Base-by-base conservation (phyloP, 2,113 vertebrate species). In the Callipepla californica region DNA sequence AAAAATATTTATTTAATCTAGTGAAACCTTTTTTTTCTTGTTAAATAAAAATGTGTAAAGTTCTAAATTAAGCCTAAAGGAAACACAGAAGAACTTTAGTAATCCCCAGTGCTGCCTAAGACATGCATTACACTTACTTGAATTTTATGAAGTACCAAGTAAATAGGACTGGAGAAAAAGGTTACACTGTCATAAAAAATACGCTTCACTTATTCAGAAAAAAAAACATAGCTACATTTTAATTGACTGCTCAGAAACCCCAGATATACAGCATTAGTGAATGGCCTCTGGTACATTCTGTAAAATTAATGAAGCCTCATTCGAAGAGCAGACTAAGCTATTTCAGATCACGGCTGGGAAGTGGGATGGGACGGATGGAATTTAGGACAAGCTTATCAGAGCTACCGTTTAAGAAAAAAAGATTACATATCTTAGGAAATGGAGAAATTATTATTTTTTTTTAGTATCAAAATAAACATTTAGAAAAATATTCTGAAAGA, bases 231-330 rank as follows among this genome's bases (percentile, higher is more conserved):
- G 34, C 69, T 76, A 23, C 48, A 17, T 69, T 87, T 87, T 95
- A 95, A 84, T 23, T 72, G 83, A 78, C 80, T 92, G 34, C 76
- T 81, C 48, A 78, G 90, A 87, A 93, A 80, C 47, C 74, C 4
- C 1, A 91, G 34, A 85, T 50, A 28, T 25, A 63, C 32, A 90
- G 83, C 58, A 75, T 17, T n/a, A 59, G 51, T 23, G 38, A 87
- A 81, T 42, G 21, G 90, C 55, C 65, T 92, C 61, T 75, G 44
- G 4, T 78, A 72, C n/a, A 22, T 55, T 92, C 86, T 84, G 26
- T 61, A 84, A 92, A 93, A 93, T 79, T 89, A 95, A 95, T 72
- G 69, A 93, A 76, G 66, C n/a, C 26, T 96, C 51, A 62, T 75
- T 79, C 80, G 40, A 83, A 78, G 28, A 75, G 50, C 55, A 92